These are phyloP conservation scores for Metallyticus violacea DNA, from an alignment of 2,888 invertebrate genomes.

Conservation along the genomic window DNA sequence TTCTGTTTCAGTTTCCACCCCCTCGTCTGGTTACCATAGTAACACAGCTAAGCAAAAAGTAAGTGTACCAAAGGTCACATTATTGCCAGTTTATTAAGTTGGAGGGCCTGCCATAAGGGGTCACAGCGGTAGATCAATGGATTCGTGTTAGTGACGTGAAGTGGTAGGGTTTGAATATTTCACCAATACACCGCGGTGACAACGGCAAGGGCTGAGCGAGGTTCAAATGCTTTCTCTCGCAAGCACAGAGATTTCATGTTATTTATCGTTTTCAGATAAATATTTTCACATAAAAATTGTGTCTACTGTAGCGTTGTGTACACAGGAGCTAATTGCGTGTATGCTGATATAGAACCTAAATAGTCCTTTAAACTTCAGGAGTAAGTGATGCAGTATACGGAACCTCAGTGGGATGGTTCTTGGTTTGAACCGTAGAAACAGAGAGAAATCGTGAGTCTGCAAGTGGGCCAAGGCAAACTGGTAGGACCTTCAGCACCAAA, in stretches of 20 bases:
- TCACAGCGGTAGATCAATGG: not conserved
- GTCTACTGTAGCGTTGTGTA: too few species aligned
- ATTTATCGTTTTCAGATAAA: too few species aligned
- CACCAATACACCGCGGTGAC: not conserved
- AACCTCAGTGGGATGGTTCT: not conserved
- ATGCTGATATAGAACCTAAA: too few species aligned
- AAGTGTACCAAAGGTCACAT: not conserved
- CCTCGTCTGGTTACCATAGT: not conserved
- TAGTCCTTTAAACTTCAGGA: too few species aligned
- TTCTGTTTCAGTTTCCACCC: not conserved
- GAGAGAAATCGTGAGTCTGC: not conserved
- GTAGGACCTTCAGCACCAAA: not conserved
- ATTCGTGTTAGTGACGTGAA: not conserved
- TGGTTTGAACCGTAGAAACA: not conserved
- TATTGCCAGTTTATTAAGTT: not conserved
- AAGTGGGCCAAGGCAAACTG: not conserved
- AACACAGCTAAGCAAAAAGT: not conserved
- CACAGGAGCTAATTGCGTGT: too few species aligned
- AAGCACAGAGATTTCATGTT: too few species aligned
- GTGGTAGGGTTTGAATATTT: not conserved
- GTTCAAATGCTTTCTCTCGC: too few species aligned
- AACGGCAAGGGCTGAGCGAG: not conserved
- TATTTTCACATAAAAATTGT: too few species aligned
- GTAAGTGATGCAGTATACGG: not conserved
- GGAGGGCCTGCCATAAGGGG: not conserved